A percentile compares a stretch with the other conserved stretches of the same genome.
These are phyloP conservation scores for Dicrostonyx torquatus DNA, from an alignment of 2,797 vertebrate species.

Conservation along the genomic window DNA sequence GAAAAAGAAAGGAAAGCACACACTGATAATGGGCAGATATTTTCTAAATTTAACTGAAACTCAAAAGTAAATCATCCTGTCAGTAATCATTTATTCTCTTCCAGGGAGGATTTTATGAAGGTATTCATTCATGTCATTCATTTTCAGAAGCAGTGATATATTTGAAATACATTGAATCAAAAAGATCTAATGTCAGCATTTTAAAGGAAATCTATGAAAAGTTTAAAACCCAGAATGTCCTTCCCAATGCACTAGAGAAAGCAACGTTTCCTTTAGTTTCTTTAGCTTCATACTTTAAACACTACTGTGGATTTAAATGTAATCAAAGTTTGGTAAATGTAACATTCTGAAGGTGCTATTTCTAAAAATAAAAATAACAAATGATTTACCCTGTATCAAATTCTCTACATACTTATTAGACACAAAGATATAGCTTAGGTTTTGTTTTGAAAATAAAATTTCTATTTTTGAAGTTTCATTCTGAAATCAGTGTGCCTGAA, in stretches of 20 bases:
- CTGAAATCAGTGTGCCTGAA: slow-evolving; percentile 52
- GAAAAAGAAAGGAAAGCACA: slow-evolving; percentile 41
- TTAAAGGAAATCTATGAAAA: slow-evolving; percentile 49
- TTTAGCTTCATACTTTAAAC: slow-evolving; percentile 48
- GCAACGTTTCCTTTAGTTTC: slow-evolving; percentile 14
- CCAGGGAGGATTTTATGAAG: slow-evolving; percentile 35
- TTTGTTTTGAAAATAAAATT: slow-evolving; percentile 51
- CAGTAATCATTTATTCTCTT: slow-evolving; percentile 50
- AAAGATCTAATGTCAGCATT: slow-evolving; percentile 42
- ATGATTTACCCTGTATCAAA: slow-evolving; percentile 37
- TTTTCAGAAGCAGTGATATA: slow-evolving; percentile 50
- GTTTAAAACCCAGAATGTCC: slow-evolving; percentile 28
- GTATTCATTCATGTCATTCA: slow-evolving; percentile 52
- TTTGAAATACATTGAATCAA: slow-evolving; percentile 36
- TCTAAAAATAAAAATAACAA: not conserved
- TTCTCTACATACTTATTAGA: slow-evolving; percentile 43
- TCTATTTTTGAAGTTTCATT: slow-evolving; percentile 58
- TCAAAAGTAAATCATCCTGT: slow-evolving; percentile 59
- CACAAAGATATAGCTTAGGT: slow-evolving; percentile 43
- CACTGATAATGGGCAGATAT: slow-evolving; percentile 79
- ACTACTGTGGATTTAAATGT: slow-evolving; percentile 55
- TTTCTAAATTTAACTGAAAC: slow-evolving; percentile 76
- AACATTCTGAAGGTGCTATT: slow-evolving; percentile 18
- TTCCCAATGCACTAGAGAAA: slow-evolving; percentile 59
- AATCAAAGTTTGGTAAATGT: not conserved